phyloP scores from a whole-genome alignment of 2,888 invertebrate genomes.

The Uloborus plumipes region DNA sequence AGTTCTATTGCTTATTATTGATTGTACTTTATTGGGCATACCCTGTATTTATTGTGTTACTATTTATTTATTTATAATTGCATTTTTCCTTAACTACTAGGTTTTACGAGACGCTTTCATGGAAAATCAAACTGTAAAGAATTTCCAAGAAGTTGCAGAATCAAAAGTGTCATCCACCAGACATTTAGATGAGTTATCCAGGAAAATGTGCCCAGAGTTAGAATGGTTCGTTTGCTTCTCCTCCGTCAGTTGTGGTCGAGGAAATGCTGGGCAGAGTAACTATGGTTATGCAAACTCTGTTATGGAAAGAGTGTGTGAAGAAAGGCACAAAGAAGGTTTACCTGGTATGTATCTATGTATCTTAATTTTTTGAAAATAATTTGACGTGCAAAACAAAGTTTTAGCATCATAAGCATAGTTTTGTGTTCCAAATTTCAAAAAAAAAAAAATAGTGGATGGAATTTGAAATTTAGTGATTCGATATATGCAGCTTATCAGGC shows the following conservation, averaged over 20 bases:
- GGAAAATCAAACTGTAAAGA: constrained; percentile 85
- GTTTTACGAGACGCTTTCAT: constrained; percentile 87
- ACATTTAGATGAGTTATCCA: constrained; percentile 84
- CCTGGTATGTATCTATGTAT: constrained; percentile 76
- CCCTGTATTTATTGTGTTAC: too few relatives aligned
- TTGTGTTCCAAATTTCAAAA: too few relatives aligned
- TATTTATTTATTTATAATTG: too few relatives aligned
- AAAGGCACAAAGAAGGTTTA: constrained; percentile 84
- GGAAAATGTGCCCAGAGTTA: constrained; percentile 81
- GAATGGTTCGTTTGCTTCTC: constrained; percentile 98
- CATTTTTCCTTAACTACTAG: constrained; percentile 64
- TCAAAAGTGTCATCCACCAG: constrained; percentile 91
- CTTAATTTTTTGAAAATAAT: constrained; percentile 50
- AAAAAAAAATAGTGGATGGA: not conserved
- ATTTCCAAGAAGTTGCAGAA: constrained; percentile 83
- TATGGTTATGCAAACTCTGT: constrained; percentile 97
- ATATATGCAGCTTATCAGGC: too few relatives aligned
- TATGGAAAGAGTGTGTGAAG: constrained; percentile 96
- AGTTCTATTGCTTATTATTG: too few relatives aligned
- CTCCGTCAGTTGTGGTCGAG: constrained; percentile 95
- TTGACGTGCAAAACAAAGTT: too few relatives aligned
- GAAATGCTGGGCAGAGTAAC: constrained; percentile 96
- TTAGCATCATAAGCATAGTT: too few relatives aligned
- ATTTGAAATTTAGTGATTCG: too few relatives aligned
- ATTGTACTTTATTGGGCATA: too few relatives aligned